Percentiles rank a stretch among this genome's conserved stretches.
Conservation (phyloP, 1,140 invertebrate genomes). For the Ylistrum balloti region DNA sequence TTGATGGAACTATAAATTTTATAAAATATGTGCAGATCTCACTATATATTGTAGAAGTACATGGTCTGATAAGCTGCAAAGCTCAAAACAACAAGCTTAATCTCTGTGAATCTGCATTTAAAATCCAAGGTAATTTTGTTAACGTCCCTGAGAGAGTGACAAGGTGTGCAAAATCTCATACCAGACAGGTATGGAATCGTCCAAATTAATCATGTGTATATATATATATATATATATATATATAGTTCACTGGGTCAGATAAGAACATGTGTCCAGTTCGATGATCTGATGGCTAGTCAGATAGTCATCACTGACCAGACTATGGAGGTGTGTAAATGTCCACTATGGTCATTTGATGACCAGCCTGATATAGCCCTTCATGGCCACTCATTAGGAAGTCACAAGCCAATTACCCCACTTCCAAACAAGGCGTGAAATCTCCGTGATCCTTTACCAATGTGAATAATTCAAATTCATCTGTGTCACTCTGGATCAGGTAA, state of each 20-base stretch:
- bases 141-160: too few relatives aligned
- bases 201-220: not conserved
- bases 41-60: too few relatives aligned
- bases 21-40: too few relatives aligned
- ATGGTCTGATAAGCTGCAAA: too few relatives aligned
- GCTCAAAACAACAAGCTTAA: too few relatives aligned
- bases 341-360: not conserved
- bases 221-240: too few relatives aligned
- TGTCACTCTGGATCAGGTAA: not conserved
- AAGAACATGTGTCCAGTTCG: not conserved
- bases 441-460: not conserved
- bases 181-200: not conserved
- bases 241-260: slow-evolving; percentile 30
- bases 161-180: too few relatives aligned
- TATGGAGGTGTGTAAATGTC: not conserved
- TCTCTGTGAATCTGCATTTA: too few relatives aligned
- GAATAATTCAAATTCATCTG: not conserved
- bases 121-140: too few relatives aligned
- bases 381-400: not conserved
- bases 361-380: not conserved
- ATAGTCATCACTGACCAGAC: not conserved
- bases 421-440: slow-evolving; percentile 27
- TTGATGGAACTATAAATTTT: too few relatives aligned
- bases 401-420: not conserved
- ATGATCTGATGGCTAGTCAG: not conserved